A percentile compares a stretch with the other conserved stretches of the same genome.
Evolutionary conservation across 1,140 invertebrate species (phyloP).

Genomic region (Whitmania pigra): DNA sequence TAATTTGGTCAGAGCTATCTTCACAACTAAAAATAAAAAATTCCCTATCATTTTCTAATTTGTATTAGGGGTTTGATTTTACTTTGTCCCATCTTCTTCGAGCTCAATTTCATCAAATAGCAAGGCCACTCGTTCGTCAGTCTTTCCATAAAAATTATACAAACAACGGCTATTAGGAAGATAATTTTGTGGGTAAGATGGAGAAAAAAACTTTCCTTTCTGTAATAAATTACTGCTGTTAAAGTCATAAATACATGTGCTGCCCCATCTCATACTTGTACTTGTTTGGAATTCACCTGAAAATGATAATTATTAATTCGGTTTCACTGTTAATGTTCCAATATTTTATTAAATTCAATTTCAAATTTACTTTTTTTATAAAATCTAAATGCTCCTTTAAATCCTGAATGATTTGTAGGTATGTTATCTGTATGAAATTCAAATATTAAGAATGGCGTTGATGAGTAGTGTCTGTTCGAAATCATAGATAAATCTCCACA

Average conservation of each 20-base stretch:
- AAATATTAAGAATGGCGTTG: constrained; percentile 60
- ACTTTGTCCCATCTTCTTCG: constrained; percentile 27
- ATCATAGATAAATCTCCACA: constrained; percentile 51
- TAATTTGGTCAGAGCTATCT: constrained; percentile 64
- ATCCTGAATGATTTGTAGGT: constrained; percentile 56
- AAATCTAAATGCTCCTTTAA: constrained; percentile 64
- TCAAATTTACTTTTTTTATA: constrained; percentile 60
- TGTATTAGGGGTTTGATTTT: neutral
- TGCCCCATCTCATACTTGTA: constrained; percentile 40
- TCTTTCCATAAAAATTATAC: constrained; percentile 54
- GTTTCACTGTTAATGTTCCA: neutral
- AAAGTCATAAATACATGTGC: constrained; percentile 65
- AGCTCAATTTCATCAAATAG: constrained; percentile 39
- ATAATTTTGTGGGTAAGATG: constrained; percentile 68
- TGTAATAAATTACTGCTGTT: constrained; percentile 52
- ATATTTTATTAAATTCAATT: neutral
- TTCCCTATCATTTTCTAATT: neutral
- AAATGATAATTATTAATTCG: neutral
- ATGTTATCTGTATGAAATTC: constrained; percentile 60
- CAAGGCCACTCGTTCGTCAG: constrained; percentile 35
- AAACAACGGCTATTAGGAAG: constrained; percentile 64
- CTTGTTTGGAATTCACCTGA: neutral
- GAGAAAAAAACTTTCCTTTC: constrained; percentile 62
- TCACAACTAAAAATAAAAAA: constrained; percentile 53
- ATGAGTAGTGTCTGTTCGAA: constrained; percentile 64